A percentile compares a stretch with the other conserved stretches of the same genome.
Evolutionary conservation across 2,888 invertebrate species (phyloP).

Genomic region (Reticulitermes lucifugus): DNA sequence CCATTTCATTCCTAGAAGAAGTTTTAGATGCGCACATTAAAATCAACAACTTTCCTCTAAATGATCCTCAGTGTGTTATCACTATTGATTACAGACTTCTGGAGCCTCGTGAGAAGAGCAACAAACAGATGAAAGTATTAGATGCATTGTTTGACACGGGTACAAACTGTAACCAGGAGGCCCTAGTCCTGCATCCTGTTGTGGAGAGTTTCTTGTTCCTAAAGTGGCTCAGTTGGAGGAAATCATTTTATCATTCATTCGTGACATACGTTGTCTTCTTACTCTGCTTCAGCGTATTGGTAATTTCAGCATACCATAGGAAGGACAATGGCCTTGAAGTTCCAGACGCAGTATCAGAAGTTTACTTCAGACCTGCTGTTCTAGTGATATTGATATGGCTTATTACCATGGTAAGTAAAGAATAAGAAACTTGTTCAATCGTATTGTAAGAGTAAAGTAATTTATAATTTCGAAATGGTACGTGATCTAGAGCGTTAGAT

Average conservation of each 20-base stretch:
- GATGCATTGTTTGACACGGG: slow-evolving; percentile 68
- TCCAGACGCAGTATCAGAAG: not conserved
- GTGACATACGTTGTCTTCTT: not conserved
- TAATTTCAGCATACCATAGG: not conserved
- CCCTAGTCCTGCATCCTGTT: slow-evolving; percentile 68
- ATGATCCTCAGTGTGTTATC: slow-evolving; percentile 64
- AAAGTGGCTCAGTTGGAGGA: slow-evolving; percentile 67
- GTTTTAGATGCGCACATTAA: slow-evolving; percentile 68
- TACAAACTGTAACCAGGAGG: slow-evolving; percentile 65
- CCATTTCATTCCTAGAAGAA: slow-evolving; percentile 67
- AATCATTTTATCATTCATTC: not conserved
- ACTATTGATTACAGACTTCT: slow-evolving; percentile 67
- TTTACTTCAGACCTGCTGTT: not conserved
- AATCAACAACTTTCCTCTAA: slow-evolving; percentile 64
- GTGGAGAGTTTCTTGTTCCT: slow-evolving; percentile 69
- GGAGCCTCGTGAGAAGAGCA: slow-evolving; percentile 54
- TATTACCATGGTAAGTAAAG: slow-evolving; percentile 28
- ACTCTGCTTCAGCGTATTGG: not conserved
- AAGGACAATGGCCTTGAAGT: not conserved
- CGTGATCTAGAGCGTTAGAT: too few relatives aligned
- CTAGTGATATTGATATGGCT: not conserved
- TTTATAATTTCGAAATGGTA: too few relatives aligned
- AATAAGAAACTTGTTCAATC: not conserved
- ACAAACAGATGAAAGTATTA: slow-evolving; percentile 69
- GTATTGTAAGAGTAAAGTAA: too few relatives aligned